phyloP scores from a whole-genome alignment of 2,113 vertebrate species.

The Thunnus maccoyii region DNA sequence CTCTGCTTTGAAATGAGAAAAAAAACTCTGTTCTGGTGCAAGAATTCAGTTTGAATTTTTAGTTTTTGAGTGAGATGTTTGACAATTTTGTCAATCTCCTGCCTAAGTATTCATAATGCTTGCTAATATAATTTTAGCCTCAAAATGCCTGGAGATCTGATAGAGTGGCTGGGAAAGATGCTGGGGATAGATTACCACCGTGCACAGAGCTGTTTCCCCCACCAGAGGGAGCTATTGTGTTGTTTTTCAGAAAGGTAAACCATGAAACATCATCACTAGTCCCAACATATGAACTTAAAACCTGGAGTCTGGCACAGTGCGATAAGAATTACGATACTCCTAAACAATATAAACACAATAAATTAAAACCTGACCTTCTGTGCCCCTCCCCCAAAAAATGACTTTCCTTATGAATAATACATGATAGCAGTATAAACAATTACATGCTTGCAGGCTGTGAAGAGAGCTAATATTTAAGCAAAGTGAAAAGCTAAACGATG shows the following conservation, averaged over 20 bases:
- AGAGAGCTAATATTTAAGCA: slow-evolving; percentile 33
- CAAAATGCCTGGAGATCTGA: neutral
- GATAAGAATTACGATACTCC: neutral
- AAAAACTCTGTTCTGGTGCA: too few species aligned
- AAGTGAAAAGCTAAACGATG: neutral
- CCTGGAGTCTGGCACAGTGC: neutral
- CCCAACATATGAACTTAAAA: neutral
- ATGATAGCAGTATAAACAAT: neutral
- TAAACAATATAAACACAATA: neutral
- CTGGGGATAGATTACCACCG: neutral
- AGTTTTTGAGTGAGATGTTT: too few species aligned
- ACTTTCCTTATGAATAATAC: neutral
- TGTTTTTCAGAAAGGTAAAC: neutral
- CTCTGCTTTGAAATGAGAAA: too few species aligned
- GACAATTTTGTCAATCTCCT: too few species aligned
- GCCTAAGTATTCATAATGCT: too few species aligned
- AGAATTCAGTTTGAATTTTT: too few species aligned
- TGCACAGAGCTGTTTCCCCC: slow-evolving; percentile 39
- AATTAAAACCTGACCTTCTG: neutral
- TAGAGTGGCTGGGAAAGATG: neutral
- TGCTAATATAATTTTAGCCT: neutral
- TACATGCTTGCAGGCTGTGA: neutral
- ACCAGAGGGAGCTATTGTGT: slow-evolving; percentile 60
- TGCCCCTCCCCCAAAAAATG: neutral
- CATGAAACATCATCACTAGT: neutral